A percentile compares a stretch with the other conserved stretches of the same genome.
Evolutionary conservation across 1,140 invertebrate genomes (phyloP).

Genomic region (Leptoteleia sp.): DNA sequence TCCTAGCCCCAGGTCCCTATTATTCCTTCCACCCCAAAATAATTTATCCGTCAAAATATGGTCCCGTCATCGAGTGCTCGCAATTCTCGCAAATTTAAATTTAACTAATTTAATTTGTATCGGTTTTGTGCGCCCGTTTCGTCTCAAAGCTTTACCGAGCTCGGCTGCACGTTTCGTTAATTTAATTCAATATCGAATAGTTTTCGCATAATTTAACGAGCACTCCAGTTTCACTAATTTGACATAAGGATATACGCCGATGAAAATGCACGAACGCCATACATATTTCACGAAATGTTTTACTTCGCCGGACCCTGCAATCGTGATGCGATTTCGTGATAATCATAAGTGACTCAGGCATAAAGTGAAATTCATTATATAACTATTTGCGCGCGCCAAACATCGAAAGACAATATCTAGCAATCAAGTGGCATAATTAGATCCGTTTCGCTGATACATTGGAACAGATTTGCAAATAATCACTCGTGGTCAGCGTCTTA

Average conservation of each 20-base stretch:
- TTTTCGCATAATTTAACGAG: constrained; percentile 50
- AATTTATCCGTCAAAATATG: too few species aligned
- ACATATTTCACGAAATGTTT: constrained; percentile 23
- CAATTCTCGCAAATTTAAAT: constrained; percentile 29
- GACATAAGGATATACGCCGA: constrained; percentile 37
- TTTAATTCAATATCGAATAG: constrained; percentile 42
- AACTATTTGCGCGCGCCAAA: constrained; percentile 3
- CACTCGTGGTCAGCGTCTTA: too few species aligned
- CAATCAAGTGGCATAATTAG: background rate
- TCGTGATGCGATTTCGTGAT: constrained; percentile 8
- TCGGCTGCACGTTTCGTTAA: constrained; percentile 32
- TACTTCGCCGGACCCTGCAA: constrained; percentile 14
- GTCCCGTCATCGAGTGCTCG: constrained; percentile 14
- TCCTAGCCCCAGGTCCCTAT: background rate
- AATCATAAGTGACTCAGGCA: constrained; percentile 27
- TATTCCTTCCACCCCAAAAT: background rate
- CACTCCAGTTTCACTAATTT: constrained; percentile 43
- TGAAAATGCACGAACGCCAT: constrained; percentile 19
- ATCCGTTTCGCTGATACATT: background rate
- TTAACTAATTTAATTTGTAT: constrained; percentile 33
- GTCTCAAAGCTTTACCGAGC: constrained; percentile 21
- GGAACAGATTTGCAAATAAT: too few species aligned
- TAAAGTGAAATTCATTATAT: constrained; percentile 18
- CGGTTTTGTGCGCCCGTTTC: constrained; percentile 7
- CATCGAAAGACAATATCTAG: constrained; percentile 8